Percentiles rank a stretch among this genome's conserved stretches.
Conservation (phyloP, 2,113 vertebrate species). For the Sigmodon hispidus region DNA sequence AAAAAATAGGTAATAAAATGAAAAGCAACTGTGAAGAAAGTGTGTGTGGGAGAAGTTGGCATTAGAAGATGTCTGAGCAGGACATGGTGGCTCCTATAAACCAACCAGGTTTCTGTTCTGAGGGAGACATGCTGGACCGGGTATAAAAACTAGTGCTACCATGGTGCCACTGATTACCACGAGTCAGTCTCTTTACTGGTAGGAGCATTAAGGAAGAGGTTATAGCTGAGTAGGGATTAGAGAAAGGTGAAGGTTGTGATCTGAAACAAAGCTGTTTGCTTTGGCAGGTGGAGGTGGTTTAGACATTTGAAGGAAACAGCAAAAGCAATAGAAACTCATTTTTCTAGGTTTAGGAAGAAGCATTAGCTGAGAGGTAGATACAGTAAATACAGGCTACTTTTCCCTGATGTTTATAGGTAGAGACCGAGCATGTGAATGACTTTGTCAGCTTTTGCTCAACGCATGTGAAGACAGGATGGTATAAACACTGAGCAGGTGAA, state of each 20-base stretch:
- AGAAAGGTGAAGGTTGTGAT: background rate
- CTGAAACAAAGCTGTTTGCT: background rate
- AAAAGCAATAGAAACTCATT: background rate
- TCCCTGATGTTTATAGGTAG: background rate
- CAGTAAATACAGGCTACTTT: background rate
- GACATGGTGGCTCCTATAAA: background rate
- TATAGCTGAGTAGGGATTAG: background rate
- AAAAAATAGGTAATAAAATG: background rate
- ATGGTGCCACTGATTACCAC: background rate
- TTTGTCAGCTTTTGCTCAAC: background rate
- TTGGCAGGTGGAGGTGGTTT: background rate
- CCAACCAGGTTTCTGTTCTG: background rate
- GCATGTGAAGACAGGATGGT: background rate
- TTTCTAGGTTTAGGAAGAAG: background rate
- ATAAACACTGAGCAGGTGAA: background rate
- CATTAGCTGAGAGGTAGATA: background rate
- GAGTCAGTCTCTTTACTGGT: background rate
- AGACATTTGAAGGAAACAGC: background rate
- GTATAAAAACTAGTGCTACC: background rate
- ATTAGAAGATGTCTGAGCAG: background rate
- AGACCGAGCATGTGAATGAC: background rate
- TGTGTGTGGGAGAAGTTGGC: background rate
- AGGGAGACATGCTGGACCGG: background rate
- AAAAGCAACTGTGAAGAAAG: background rate
- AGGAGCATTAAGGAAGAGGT: background rate